phyloP scores from a whole-genome alignment of 64 coral and sea anemone species.

The Acropora yongei region DNA sequence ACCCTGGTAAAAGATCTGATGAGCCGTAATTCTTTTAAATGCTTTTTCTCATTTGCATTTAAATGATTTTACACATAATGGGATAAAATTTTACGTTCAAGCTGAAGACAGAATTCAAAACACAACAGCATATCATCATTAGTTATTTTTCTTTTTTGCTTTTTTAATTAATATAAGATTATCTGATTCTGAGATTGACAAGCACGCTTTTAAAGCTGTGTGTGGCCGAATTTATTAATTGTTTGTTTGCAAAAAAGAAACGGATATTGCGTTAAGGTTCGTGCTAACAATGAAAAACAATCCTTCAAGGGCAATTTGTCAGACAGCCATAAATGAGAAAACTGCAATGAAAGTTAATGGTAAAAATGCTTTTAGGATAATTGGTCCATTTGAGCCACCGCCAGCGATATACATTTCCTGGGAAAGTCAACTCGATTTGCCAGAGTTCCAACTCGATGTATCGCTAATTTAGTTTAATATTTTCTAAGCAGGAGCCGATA shows the following conservation, averaged over 20 bases:
- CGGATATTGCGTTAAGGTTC: background rate
- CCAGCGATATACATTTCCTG: too few relatives aligned
- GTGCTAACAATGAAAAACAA: too few relatives aligned
- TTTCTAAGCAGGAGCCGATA: too few relatives aligned
- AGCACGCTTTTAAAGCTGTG: conserved; percentile 4
- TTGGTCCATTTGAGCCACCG: background rate
- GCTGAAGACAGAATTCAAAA: background rate
- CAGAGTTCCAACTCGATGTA: too few relatives aligned
- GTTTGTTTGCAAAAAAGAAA: background rate
- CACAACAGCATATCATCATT: background rate
- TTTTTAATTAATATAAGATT: background rate
- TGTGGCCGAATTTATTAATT: conserved; percentile 10
- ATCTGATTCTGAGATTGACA: background rate
- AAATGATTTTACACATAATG: too few relatives aligned
- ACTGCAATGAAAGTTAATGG: background rate
- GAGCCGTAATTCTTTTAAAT: too few relatives aligned
- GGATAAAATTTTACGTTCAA: too few relatives aligned
- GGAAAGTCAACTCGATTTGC: too few relatives aligned
- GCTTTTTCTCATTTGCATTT: too few relatives aligned
- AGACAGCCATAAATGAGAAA: background rate
- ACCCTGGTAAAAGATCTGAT: too few relatives aligned
- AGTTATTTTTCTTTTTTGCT: background rate
- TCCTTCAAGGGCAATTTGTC: too few relatives aligned
- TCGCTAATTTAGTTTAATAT: too few relatives aligned
- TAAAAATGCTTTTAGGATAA: background rate